Base-by-base conservation (phyloP, 2,113 vertebrate genomes). In the Carettochelys insculpta region DNA sequence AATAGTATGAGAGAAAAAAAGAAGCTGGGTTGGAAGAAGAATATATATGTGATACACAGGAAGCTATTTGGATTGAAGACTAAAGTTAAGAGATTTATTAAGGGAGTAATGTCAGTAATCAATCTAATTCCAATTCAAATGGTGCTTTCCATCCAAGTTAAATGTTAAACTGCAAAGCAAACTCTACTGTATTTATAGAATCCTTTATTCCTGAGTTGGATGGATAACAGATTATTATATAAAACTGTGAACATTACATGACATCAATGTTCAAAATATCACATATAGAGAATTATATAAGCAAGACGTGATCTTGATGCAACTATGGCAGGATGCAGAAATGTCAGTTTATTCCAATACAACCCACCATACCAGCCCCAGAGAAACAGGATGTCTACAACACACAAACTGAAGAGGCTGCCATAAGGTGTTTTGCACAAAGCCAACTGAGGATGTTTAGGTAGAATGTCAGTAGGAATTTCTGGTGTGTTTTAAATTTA, bases 161-260 rank as follows among this genome's bases (percentile, higher is more conserved):
- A 27, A 75, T 75, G 27, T 45, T 73, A 87, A 94, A 75, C 6
- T 22, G 19, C 54, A 95, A 86, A 90, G 34, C n/a, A 82, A 92
- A 61, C 4, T 76, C 52, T 48, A 1, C 19, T 48, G 61, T 78
- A 38, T 38, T 82, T 53, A 78, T 78, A 50, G 2, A 75, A 2
- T 27, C 51, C 71, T 86, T 78, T 27, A 80, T 56, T 45, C 54
- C 77, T 61, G 29, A n/a, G 38, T 61, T 85, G 71, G 82, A 89
- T 85, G 85, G 27, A 53, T 45, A 51, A 34, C 53, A 6, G 38
- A n/a, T 65, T 65, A 24, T 22, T 68, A 68, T 11, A 68, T 38
- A 68, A 65, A 89, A 82, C 0, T 3, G 45, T 77, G 71, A 68
- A 10, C 24, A 90, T 45, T 54, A 83, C 38, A 73, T 25, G 38